A percentile compares a stretch with the other conserved stretches of the same genome.
These are phyloP conservation scores for Lepus europaeus DNA, from an alignment of 2,113 vertebrate species.

Conservation along the genomic window DNA sequence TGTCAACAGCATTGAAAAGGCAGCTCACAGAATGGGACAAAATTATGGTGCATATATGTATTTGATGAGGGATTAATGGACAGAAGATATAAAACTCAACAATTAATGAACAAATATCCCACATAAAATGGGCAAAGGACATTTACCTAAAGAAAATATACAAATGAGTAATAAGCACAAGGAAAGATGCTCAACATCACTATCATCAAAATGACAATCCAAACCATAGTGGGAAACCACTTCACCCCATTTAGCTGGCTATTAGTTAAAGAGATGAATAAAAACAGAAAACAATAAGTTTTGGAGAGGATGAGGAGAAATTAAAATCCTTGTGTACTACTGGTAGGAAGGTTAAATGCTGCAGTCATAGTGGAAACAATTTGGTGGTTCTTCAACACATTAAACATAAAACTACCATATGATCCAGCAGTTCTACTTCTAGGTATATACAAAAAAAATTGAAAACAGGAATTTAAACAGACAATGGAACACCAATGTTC, in stretches of 20 bases:
- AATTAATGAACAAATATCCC: neutral
- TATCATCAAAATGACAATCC: constrained; percentile 40
- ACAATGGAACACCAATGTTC: neutral
- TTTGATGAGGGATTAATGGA: neutral
- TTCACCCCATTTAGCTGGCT: neutral
- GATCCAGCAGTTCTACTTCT: constrained; percentile 27
- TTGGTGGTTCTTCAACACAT: neutral
- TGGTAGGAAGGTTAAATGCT: neutral
- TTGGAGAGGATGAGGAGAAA: neutral
- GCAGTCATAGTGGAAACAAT: neutral
- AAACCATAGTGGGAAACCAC: neutral
- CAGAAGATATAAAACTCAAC: neutral
- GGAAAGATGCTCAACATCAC: neutral
- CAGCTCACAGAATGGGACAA: neutral
- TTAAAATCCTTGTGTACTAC: neutral
- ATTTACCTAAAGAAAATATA: neutral
- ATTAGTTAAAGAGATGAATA: neutral
- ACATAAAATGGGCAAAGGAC: neutral
- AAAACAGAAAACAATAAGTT: neutral
- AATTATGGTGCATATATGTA: constrained; percentile 2
- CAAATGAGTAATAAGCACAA: neutral
- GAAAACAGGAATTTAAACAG: constrained; percentile 17
- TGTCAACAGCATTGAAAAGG: neutral
- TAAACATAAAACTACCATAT: constrained; percentile 23
- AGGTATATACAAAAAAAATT: neutral